Evolutionary conservation across 35 echinoderm and acorn worm genomes (phyloP).

Genomic region (Stichopus chloronotus): DNA sequence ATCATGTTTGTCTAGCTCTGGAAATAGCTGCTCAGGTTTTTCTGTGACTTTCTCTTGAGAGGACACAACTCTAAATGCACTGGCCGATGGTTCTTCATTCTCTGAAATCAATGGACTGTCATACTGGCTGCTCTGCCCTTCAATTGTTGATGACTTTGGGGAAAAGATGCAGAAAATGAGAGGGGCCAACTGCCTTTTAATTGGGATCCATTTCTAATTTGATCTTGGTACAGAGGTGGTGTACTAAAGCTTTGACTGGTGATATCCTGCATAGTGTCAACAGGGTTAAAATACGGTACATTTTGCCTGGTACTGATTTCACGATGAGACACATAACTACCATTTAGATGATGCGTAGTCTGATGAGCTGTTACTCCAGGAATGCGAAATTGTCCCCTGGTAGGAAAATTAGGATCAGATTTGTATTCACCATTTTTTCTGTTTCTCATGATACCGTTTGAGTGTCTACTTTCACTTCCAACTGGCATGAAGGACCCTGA

Average conservation of each 20-base stretch:
- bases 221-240: not conserved
- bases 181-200: not conserved
- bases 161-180: not conserved
- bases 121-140: not conserved
- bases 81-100: not conserved
- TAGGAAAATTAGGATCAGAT: not conserved
- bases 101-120: not conserved
- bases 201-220: not conserved
- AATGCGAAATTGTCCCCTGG: not conserved
- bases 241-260: not conserved
- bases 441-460: not conserved
- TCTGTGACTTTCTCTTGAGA: not conserved
- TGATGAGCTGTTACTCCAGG: not conserved
- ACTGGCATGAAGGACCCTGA: not conserved
- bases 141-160: not conserved
- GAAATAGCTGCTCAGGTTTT: not conserved
- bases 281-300: not conserved
- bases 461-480: not conserved
- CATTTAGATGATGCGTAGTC: not conserved
- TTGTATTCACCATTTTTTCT: not conserved
- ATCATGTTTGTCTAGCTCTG: not conserved
- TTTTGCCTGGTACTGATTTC: not conserved
- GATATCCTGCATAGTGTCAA: not conserved
- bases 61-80: not conserved
- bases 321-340: not conserved